Evolutionary conservation across 1,140 invertebrate species (phyloP), one percentile per base, ranked within the genome.

Genomic region (Xylocopa sonorina): DNA sequence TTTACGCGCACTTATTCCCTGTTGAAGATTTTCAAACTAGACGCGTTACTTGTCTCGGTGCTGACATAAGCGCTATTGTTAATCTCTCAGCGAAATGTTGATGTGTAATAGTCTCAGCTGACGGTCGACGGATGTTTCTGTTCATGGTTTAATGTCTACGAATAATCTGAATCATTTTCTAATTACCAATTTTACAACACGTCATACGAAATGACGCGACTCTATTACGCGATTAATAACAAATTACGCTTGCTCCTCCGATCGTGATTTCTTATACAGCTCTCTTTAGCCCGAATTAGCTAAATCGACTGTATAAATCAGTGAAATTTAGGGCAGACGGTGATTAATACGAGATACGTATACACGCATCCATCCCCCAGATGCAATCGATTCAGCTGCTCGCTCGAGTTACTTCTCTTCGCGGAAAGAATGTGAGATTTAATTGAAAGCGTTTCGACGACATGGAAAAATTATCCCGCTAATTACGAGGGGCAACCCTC

Each of bases 1-100:
- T 89, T 90, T 90, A 90, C 89, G 88, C 86, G 38, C 72, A 64
- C 82, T 88, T 81, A 84, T 60, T 84, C 83, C 71, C 81, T 67
- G 86, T 60, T 80, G 55, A 64, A 63, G 29, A 73, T 68, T 57
- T 75, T 51, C 60, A 72, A 81, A 87, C 82, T 80, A 55, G 41
- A 64, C 38, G 32, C 57, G 60, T 51, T n/a, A 24, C 27, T 78
- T 67, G 60, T 41, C 38, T 55, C 32, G 21, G 24, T 67, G 75
- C 55, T 71, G 66, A 78, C 55, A 71, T 21, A 71, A 71, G 43
- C 43, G 9, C 67, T 60, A 78, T 78, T 69, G 75, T 71, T 58
- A 41, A 71, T 78, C 14, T 16, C 14, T 50, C 43, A 9, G 34
- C n/a, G 18, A 78, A 78, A 60, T 72, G 62, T 48, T 24, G 27